Percentiles rank a stretch among this genome's conserved stretches.
phyloP scores from a whole-genome alignment of 2,797 vertebrate genomes.

The Craterocephalus amniculus region DNA sequence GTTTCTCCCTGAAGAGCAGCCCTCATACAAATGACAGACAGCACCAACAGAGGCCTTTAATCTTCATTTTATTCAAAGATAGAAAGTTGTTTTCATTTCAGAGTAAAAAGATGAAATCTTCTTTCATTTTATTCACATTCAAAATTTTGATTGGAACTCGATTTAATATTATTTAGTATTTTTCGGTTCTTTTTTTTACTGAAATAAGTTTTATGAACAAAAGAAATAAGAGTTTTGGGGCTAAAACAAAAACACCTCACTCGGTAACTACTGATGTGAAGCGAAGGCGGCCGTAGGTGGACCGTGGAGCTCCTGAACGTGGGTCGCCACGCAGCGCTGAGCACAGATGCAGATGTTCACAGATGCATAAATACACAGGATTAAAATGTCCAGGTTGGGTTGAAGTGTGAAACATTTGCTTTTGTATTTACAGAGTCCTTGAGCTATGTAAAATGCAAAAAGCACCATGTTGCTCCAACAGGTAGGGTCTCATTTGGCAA shows the following conservation, averaged over 20 bases:
- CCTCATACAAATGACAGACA: constrained; percentile 8
- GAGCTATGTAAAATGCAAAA: constrained; percentile 68
- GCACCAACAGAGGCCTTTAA: constrained; percentile 43
- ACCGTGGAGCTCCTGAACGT: constrained; percentile 20
- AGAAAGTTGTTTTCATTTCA: constrained; percentile 45
- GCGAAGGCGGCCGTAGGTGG: constrained; percentile 11
- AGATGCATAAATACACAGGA: constrained; percentile 69
- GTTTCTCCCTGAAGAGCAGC: not conserved
- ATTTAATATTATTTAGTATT: constrained; percentile 36
- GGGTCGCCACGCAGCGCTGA: constrained; percentile 50
- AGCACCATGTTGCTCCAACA: constrained; percentile 75
- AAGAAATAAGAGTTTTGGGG: constrained; percentile 31
- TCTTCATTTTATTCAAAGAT: constrained; percentile 73
- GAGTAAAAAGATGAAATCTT: constrained; percentile 68
- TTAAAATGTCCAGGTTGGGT: constrained; percentile 59
- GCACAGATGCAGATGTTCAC: constrained; percentile 59
- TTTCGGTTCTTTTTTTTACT: constrained; percentile 24
- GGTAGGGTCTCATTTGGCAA: constrained; percentile 68
- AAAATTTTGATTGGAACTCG: constrained; percentile 39
- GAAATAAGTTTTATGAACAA: constrained; percentile 22
- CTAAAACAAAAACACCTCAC: constrained; percentile 39
- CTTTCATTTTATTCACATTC: constrained; percentile 62
- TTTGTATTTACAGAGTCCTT: constrained; percentile 79
- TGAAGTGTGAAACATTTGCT: constrained; percentile 61
- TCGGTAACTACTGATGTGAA: constrained; percentile 29